Base-by-base conservation (phyloP, 2,888 invertebrate genomes). In the Meghimatium bilineatum region DNA sequence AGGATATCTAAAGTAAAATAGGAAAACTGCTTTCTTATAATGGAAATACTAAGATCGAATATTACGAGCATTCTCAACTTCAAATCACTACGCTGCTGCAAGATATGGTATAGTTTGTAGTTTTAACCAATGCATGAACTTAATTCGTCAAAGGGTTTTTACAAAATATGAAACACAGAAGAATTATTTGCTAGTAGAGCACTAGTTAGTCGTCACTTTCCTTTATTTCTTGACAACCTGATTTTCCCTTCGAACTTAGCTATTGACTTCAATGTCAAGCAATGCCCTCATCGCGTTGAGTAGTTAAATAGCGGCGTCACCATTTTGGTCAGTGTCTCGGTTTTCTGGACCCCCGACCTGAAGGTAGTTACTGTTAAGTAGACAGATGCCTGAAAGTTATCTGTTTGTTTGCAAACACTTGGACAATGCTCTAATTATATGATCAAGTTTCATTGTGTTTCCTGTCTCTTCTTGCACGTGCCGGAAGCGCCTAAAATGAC, bases 321-420 rank as follows among this genome's bases (percentile, higher is more conserved):
- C 14, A 12, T 63, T 63, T n/a, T 63, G 60, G 17, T 23, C 56
- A 17, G 10, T 23, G 56, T 56, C 56, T 3, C 56, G 2, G 17
- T 56, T 23, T 56, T 6, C 56, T 17, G 8, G 56, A 23, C 56
- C 56, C 56, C 56, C 23, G 12, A n/a, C 34, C 34, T 20, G 32
- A 36, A 69, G 36, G 3, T 26, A 1, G 36, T 69, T 12, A 34
- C 36, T 29, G 44, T 74, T 52, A 34, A 32, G 20, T 20, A n/a
- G n/a, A 34, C 23, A 77, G 60, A 34, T 36, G 20, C 14, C 44
- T n/a, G 32, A 6, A 6, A 6, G 56, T 60, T 60, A 77, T 77
- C 60, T 77, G 60, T 34, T 77, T 60, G 60, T 60, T 60, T 34
- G 60, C 76, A 60, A 60, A 77, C 60, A 77, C 12, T 36, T 36